Base-by-base conservation (phyloP, 1,140 invertebrate genomes). In the Ceratina calcarata region DNA sequence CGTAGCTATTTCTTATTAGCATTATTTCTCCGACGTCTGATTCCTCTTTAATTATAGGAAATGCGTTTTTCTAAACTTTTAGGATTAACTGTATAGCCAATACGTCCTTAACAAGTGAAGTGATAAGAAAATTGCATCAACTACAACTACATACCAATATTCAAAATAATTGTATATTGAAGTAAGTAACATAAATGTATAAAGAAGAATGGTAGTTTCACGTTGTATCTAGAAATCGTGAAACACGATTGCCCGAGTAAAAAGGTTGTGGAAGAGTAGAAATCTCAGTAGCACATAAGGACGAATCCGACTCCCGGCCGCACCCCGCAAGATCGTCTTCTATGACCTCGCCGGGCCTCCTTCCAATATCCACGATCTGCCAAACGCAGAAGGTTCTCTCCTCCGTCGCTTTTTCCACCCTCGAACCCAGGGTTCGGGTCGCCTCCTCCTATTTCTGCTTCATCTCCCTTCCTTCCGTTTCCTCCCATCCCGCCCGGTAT, bases 301-400 rank as follows among this genome's bases (percentile, higher is more conserved):
- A 73, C 53, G 79, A 62, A 57, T 77, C 61, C 64, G 22, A 53
- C 74, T 61, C 75, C 66, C 65, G 10, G 62, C 22, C 22, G n/a
- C 37, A 68, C 68, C 74, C 70, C 78, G 70, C 32, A 75, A 72
- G 74, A 82, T 85, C 71, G 79, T 81, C 84, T 84, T 81, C 74
- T 57, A 72, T 70, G 83, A 87, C 81, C 80, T 82, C 83, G 76
- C 55, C 82, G 70, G 67, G 80, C 78, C 83, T 87, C 82, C 85
- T 86, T 86, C 86, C 88, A 88, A 91, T 91, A 91, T 90, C 89
- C 89, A 87, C 84, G 77, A 86, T 64, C 89, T 90, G 90, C 89
- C 90, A 91, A 90, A 90, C 82, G 87, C 90, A 91, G 83, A 75
- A 82, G 49, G 27, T 22, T 27, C 18, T 57, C 20, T 57, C 12